Base-by-base conservation (phyloP, 2,113 vertebrate species). In the Aptenodytes forsteri region DNA sequence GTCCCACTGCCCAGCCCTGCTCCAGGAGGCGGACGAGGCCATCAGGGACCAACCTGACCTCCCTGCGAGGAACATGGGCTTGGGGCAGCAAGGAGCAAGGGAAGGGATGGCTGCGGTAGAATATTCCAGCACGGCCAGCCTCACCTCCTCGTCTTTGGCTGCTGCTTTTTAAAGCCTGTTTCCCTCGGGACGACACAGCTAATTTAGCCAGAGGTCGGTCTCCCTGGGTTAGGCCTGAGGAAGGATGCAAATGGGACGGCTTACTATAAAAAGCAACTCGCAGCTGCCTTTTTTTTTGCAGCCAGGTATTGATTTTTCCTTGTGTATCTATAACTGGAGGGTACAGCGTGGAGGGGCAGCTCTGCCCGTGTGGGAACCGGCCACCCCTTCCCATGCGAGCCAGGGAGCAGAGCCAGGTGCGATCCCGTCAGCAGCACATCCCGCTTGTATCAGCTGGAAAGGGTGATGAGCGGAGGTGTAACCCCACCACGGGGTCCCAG, bases 261-360 rank as follows among this genome's bases (percentile, higher is more conserved):
- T 67, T 94, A 93, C 97, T 97, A 97, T 97, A 96, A 98, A 98
- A 97, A 97, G 96, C 84, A 5, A 47, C 71, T 12, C 0, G 5
- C 89, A 50, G 87, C 86, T 70, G 90, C 96, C 56, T 83, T 19
- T 90, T 55, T 75, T 87, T 91, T 86, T 70, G 38, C 69, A 87
- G 87, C 13, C 62, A 71, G 58, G 84, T 91, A 97, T 97, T 66
- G 95, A 97, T 97, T 97, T 98, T 98, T 87, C 90, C 96, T 95
- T 96, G 95, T 62, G 87, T 80, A 46, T 88, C 95, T 89, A 4
- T 47, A 89, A 23, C 83, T 32, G 69, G 92, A 83, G 73, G 76
- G 70, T 40, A 40, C 29, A 2, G 56, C 21, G 1, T 2, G 16
- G 32, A 32, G 16, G 47, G 29, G 2, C 3, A 5, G 66, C 66